These are phyloP conservation scores for Ophion slaviceki DNA, from an alignment of 2,888 invertebrate genomes.

Conservation along the genomic window DNA sequence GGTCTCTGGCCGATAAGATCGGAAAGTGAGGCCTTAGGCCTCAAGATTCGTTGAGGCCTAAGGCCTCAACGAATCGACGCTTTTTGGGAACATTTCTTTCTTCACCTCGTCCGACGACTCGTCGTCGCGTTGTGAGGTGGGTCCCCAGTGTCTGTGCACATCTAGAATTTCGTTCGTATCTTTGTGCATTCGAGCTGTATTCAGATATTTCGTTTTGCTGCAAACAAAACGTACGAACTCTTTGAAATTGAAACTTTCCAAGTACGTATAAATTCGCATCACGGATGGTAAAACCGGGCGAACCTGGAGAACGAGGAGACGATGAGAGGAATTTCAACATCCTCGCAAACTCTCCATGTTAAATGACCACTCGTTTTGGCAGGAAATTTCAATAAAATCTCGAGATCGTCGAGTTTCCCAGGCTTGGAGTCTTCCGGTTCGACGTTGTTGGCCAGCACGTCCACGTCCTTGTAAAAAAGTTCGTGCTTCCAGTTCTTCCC, in stretches of 20 bases:
- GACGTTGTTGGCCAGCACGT: constrained; percentile 68
- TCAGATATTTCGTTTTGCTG: constrained; percentile 68
- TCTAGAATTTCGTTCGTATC: constrained; percentile 68
- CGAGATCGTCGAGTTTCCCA: constrained; percentile 65
- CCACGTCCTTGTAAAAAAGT: constrained; percentile 72
- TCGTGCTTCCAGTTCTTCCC: constrained; percentile 68
- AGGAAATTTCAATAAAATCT: constrained; percentile 68
- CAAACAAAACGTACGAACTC: background rate
- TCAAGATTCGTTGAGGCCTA: too few relatives aligned
- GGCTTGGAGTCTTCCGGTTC: constrained; percentile 62
- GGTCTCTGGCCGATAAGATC: too few relatives aligned
- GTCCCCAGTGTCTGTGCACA: constrained; percentile 37
- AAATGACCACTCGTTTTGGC: constrained; percentile 68
- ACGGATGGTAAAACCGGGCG: background rate
- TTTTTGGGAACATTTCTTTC: background rate
- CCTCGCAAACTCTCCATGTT: constrained; percentile 63
- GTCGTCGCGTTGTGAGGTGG: background rate
- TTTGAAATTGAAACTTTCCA: background rate
- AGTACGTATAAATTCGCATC: too few relatives aligned
- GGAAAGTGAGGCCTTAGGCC: too few relatives aligned
- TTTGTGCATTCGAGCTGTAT: constrained; percentile 61
- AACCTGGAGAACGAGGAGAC: constrained; percentile 66
- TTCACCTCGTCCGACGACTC: constrained; percentile 45
- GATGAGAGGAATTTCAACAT: constrained; percentile 60
- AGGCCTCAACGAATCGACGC: background rate